Base-by-base conservation (phyloP, 2,113 vertebrate species). In the Oenanthe melanoleuca region DNA sequence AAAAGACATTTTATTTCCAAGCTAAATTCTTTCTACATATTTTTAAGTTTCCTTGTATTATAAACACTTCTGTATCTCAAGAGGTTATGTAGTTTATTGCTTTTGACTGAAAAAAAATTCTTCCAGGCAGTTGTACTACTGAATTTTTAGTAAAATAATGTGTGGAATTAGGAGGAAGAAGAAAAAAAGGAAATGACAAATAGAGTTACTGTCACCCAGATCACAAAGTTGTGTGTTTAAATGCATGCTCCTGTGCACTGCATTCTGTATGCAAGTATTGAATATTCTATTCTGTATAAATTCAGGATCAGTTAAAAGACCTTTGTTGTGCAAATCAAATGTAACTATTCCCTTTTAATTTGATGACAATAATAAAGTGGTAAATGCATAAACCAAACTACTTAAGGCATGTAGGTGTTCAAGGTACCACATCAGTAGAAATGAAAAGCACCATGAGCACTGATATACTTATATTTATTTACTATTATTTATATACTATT, bases 31-130 rank as follows among this genome's bases (percentile, higher is more conserved):
- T 25, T 59, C 13, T 84, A 53, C 11, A 16, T 91, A 37, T 89
- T 97, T 96, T 86, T 55, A 90, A 93, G 52, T 88, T 79, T 71
- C 78, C 79, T 83, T 77, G n/a, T 34, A 69, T 71, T 77, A 47
- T 55, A 96, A 92, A 88, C 19, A 6, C 34, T 87, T n/a, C 66
- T 86, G 1, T 85, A 23, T 83, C 57, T 93, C 15, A 77, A 85
- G 84, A 91, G 11, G 40, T 60, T 63, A 94, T 40, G 31, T n/a
- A 42, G 69, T 82, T 87, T 73, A 86, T 22, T 84, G 81, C 38
- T 97, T 95, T 95, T 75, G 49, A 72, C 64, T 86, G n/a, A 84
- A 83, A 91, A 92, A 87, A 77, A 38, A 64, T 61, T 77, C 11
- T 72, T 69, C 67, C 8, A 81, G 45, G 26, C 14, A 53, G 33